Percentiles rank a stretch among this genome's conserved stretches.
Evolutionary conservation across 2,888 invertebrate species (phyloP).

Genomic region (Patella ulyssiponensis): DNA sequence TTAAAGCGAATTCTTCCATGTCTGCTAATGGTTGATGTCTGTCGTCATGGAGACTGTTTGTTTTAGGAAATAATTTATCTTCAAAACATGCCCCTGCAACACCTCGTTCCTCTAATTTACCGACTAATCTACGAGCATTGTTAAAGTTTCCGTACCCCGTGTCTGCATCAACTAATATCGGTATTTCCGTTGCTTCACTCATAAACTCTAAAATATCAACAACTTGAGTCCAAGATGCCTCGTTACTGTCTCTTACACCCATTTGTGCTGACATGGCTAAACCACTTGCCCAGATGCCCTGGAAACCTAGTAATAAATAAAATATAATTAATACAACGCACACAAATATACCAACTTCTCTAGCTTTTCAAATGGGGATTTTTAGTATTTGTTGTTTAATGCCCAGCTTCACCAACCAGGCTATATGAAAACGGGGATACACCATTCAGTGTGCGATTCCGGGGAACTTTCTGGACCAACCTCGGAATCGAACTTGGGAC

Average conservation of each 20-base stretch:
- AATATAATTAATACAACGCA: no score
- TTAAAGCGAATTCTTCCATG: conserved; percentile 73
- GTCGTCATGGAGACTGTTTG: conserved; percentile 73
- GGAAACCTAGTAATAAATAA: conserved; percentile 49
- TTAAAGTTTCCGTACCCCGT: conserved; percentile 74
- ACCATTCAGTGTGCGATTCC: no score
- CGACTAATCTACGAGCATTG: conserved; percentile 72
- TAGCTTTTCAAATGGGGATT: no score
- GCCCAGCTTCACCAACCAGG: no score
- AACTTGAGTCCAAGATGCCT: conserved; percentile 74
- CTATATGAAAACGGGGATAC: no score
- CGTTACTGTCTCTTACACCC: conserved; percentile 73
- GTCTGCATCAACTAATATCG: conserved; percentile 74
- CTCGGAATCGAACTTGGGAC: no score
- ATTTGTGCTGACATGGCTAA: conserved; percentile 72
- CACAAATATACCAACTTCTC: no score
- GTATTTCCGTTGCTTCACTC: conserved; percentile 72
- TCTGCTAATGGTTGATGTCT: conserved; percentile 72
- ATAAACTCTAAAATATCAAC: conserved; percentile 73
- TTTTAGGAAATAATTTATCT: conserved; percentile 74
- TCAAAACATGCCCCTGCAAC: conserved; percentile 73
- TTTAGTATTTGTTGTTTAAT: no score
- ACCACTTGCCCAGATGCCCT: conserved; percentile 74
- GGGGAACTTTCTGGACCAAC: no score
- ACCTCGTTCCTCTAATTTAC: conserved; percentile 72